Evolutionary conservation across 2,888 invertebrate genomes (phyloP), one percentile per base, ranked within the genome.

Genomic region (Agrotis clavis): DNA sequence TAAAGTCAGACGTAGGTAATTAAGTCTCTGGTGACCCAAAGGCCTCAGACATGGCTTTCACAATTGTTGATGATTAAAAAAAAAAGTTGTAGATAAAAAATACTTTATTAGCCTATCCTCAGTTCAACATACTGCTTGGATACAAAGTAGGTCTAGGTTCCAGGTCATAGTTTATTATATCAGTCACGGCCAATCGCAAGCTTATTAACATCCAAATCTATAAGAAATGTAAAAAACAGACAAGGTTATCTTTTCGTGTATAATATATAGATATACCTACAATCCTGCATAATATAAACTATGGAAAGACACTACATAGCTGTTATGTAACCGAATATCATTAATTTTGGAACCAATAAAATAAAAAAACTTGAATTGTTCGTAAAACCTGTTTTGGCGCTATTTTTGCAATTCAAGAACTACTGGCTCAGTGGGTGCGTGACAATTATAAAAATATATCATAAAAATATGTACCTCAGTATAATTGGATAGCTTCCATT

Each of bases 251-350:
- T 57, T 57, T 13, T 1, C n/a, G 13, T 18, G 13, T n/a, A 13
- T n/a, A 30, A n/a, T 57, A 13, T 13, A 41, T 2, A 2, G 1
- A 2, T 25, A 25, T 25, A 25, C 25, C 25, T 25, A 25, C 25
- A 25, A 25, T 25, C 25, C 25, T 25, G 2, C 25, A 25, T 1
- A 41, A 41, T 2, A n/a, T 57, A 35, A 11, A 18, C 18, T 11
- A 11, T 4, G 6, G 25, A 18, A 19, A 25, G 11, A 5, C 41
- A 41, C 1, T 41, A 11, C 35, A 62, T 53, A 67, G 61, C 61
- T 51, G 75, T 67, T 63, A 76, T 81, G 64, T 18, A 62, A 70
- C 67, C 81, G 16, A 4, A 19, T 45, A 45, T 41, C 19, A 61
- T 61, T 67, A 60, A 64, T 64, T 60, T 61, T 13, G 57, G 35